These are phyloP conservation scores for Aegithalos caudatus DNA, from an alignment of 2,113 vertebrate species.

Conservation along the genomic window DNA sequence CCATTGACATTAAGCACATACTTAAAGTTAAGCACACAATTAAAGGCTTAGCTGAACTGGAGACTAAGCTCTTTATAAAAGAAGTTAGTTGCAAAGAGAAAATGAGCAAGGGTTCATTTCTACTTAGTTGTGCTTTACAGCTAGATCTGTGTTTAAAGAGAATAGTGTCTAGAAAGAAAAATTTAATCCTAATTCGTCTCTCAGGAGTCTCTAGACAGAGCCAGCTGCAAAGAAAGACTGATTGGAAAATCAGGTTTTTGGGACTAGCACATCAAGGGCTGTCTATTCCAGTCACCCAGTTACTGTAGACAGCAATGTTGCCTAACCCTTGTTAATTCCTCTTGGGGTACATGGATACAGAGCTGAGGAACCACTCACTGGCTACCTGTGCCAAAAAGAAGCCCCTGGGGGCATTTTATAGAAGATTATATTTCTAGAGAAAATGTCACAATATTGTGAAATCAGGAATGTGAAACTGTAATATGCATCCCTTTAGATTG, in stretches of 20 bases:
- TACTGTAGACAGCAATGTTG: background rate
- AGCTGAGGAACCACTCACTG: background rate
- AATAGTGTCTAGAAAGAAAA: background rate
- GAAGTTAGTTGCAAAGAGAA: constrained; percentile 21
- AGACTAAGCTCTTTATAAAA: constrained; percentile 15
- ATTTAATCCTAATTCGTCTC: constrained; percentile 21
- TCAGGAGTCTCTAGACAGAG: background rate
- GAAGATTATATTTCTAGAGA: background rate
- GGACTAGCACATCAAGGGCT: background rate
- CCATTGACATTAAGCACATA: constrained; percentile 41
- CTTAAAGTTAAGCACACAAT: constrained; percentile 57
- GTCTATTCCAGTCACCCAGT: background rate
- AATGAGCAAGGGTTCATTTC: constrained; percentile 4
- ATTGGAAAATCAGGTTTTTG: background rate
- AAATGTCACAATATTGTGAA: background rate
- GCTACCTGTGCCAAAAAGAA: background rate
- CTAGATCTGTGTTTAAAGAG: background rate
- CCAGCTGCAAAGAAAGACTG: background rate
- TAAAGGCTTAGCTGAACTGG: constrained; percentile 41
- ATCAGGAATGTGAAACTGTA: background rate
- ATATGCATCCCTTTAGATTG: background rate
- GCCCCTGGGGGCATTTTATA: background rate
- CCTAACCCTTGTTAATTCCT: background rate
- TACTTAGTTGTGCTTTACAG: background rate
- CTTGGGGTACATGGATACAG: background rate